Percentiles rank a stretch among this genome's conserved stretches.
Evolutionary conservation across 2,888 invertebrate genomes (phyloP).

Genomic region (Pandemis heparana): DNA sequence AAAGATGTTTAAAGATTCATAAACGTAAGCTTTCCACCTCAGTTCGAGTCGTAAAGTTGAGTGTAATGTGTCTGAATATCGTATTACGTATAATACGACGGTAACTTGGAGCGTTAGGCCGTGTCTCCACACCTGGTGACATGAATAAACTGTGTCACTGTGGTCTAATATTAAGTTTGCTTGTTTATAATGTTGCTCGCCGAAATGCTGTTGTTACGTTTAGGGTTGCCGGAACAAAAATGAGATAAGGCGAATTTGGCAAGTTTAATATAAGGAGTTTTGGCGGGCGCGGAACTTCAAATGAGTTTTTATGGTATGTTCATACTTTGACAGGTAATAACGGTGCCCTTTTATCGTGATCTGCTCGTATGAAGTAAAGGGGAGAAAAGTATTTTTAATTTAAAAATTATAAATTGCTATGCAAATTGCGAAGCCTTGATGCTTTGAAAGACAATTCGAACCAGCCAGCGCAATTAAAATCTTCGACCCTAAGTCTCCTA

Average conservation of each 20-base stretch:
- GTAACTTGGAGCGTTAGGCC: constrained; percentile 73
- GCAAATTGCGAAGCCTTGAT: not conserved
- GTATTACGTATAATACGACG: constrained; percentile 68
- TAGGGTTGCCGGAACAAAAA: constrained; percentile 41
- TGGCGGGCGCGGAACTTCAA: constrained; percentile 37
- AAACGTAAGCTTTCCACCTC: constrained; percentile 75
- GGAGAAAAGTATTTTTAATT: not conserved
- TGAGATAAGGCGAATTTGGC: constrained; percentile 40
- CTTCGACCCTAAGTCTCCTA: not conserved
- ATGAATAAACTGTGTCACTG: constrained; percentile 72
- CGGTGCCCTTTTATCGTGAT: constrained; percentile 19
- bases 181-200: constrained; percentile 64
- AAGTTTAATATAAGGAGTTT: constrained; percentile 40
- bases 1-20: constrained; percentile 82
- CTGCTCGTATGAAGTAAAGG: not conserved
- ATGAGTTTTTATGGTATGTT: constrained; percentile 39
- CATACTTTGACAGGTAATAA: constrained; percentile 27
- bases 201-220: constrained; percentile 39
- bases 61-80: constrained; percentile 77
- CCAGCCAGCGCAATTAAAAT: not conserved
- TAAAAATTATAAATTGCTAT: not conserved
- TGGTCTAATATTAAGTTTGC: constrained; percentile 75
- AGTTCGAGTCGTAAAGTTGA: constrained; percentile 78
- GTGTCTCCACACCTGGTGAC: constrained; percentile 79
- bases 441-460: not conserved